Evolutionary conservation across 1,140 invertebrate species (phyloP).

Genomic region (Zaprionus vittiger): DNA sequence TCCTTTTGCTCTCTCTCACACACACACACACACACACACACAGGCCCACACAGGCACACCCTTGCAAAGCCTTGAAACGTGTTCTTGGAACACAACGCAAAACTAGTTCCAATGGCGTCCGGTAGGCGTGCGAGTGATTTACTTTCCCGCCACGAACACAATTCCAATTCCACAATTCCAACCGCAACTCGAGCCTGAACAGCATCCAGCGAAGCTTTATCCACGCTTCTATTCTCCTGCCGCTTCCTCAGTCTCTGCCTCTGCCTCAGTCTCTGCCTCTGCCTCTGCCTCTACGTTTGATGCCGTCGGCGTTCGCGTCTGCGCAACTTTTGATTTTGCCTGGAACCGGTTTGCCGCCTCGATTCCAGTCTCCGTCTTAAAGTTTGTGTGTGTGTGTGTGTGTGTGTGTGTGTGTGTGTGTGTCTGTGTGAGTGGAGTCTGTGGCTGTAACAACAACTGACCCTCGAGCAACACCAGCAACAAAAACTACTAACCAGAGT

Average conservation of each 20-base stretch:
- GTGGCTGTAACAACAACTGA: constrained; percentile 3
- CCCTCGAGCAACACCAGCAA: constrained; percentile 2
- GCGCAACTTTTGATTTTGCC: constrained; percentile 82
- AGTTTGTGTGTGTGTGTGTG: neutral
- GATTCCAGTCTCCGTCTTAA: constrained; percentile 8
- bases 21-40: neutral
- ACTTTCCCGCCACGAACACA: constrained; percentile 15
- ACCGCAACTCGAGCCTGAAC: constrained; percentile 4
- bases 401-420: constrained; percentile 1
- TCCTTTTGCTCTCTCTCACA: constrained; percentile 46
- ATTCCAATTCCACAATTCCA: neutral
- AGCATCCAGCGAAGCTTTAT: constrained; percentile 18
- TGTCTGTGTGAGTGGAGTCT: constrained; percentile 8
- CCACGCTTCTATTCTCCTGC: constrained; percentile 33
- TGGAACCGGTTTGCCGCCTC: constrained; percentile 65
- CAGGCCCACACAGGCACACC: constrained; percentile 44
- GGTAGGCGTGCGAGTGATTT: constrained; percentile 43
- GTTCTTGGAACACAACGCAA: constrained; percentile 61
- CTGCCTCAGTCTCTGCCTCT: neutral
- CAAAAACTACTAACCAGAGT: neutral
- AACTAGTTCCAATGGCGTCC: constrained; percentile 46
- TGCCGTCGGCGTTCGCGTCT: constrained; percentile 51
- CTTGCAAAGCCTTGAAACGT: constrained; percentile 73
- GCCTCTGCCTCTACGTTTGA: neutral
- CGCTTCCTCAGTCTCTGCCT: neutral